Percentiles rank a stretch among this genome's conserved stretches.
Conservation (phyloP, 2,113 vertebrate species). For the Perca fluviatilis region DNA sequence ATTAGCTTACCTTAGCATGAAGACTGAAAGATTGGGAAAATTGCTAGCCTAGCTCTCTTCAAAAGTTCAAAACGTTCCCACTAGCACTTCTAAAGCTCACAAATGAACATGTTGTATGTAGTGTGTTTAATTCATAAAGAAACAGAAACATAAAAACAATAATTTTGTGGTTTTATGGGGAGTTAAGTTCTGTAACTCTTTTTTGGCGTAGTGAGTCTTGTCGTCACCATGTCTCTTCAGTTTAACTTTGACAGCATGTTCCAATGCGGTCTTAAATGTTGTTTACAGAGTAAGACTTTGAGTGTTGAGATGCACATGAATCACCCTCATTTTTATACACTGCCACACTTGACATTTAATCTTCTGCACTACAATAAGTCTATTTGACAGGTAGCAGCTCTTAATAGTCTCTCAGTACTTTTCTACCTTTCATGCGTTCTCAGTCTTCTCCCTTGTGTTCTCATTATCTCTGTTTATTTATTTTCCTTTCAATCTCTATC, state of each 20-base stretch:
- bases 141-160: background rate
- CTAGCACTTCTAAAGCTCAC: background rate
- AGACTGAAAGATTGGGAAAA: slow-evolving; percentile 1
- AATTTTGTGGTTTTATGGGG: background rate
- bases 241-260: slow-evolving; percentile 34
- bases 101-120: background rate
- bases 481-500: background rate
- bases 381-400: slow-evolving; percentile 52
- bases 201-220: background rate
- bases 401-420: slow-evolving; percentile 38
- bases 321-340: slow-evolving; percentile 30
- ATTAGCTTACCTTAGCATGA: slow-evolving; percentile 25
- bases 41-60: background rate
- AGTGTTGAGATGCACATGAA: slow-evolving; percentile 38
- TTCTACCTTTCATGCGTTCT: slow-evolving; percentile 8
- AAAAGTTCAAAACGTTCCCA: background rate
- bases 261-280: slow-evolving; percentile 13
- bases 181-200: background rate
- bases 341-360: slow-evolving; percentile 47
- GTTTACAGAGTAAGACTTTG: slow-evolving; percentile 32
- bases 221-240: background rate
- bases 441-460: slow-evolving; percentile 55
- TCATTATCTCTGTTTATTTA: slow-evolving; percentile 58
- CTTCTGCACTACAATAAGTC: slow-evolving; percentile 38
- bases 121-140: background rate